phyloP scores from a whole-genome alignment of 2,797 vertebrate species.

The Hyperoplus lanceolatus region DNA sequence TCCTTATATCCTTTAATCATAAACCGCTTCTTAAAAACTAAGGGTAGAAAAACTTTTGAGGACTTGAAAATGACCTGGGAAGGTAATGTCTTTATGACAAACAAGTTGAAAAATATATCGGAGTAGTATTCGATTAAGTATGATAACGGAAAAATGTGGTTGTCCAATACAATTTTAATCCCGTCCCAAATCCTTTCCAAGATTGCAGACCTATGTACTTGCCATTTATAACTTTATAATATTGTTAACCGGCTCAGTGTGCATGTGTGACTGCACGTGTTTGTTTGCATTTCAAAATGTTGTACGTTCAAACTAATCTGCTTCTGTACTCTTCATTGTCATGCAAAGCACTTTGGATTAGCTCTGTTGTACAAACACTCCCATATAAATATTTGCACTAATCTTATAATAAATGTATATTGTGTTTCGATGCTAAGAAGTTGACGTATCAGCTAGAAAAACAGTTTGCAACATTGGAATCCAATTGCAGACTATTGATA shows the following conservation, averaged over 20 bases:
- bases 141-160: background rate
- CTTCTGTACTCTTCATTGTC: background rate
- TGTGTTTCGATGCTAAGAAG: background rate
- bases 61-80: background rate
- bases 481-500: constrained; percentile 1
- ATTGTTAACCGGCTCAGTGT: background rate
- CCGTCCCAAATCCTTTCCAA: background rate
- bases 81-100: background rate
- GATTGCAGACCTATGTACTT: background rate
- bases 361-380: background rate
- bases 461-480: background rate
- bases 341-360: background rate
- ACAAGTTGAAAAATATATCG: background rate
- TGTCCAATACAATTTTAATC: background rate
- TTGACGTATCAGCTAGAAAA: background rate
- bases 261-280: background rate
- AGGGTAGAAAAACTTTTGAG: background rate
- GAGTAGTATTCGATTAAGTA: background rate
- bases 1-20: too few relatives aligned
- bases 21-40: too few relatives aligned
- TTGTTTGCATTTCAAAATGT: background rate
- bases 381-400: background rate
- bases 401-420: background rate
- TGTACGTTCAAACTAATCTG: background rate
- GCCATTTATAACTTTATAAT: background rate